These are phyloP conservation scores for Allacma fusca DNA, from an alignment of 2,888 invertebrate genomes.

Conservation along the genomic window DNA sequence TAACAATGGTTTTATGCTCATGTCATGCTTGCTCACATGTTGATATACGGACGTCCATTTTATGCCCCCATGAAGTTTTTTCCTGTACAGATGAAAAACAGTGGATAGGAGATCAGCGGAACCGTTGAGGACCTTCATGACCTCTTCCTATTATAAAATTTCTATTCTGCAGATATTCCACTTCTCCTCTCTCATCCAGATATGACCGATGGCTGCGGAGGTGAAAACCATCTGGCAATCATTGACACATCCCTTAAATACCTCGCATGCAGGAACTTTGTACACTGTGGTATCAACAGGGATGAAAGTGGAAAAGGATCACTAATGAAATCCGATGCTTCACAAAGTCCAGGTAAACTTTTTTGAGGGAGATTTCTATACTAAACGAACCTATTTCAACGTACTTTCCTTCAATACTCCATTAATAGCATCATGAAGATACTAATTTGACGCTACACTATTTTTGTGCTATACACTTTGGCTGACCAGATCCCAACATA, in stretches of 20 bases:
- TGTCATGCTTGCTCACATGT: not conserved
- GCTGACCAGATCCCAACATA: too few relatives aligned
- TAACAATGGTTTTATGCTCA: not conserved
- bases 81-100: conserved; percentile 1
- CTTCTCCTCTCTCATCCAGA: conserved; percentile 23
- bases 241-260: conserved; percentile 29
- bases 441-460: too few relatives aligned
- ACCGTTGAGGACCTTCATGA: conserved; percentile 46
- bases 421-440: too few relatives aligned
- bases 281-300: not conserved
- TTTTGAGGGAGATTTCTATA: not conserved
- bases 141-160: conserved; percentile 43
- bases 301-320: conserved; percentile 1
- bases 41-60: not conserved
- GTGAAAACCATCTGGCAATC: conserved; percentile 44
- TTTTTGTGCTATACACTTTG: too few relatives aligned
- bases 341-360: conserved; percentile 25
- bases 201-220: conserved; percentile 39
- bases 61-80: not conserved
- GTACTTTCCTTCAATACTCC: not conserved
- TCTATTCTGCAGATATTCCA: conserved; percentile 25
- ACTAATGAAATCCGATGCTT: conserved; percentile 4
- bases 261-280: not conserved
- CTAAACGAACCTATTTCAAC: not conserved
- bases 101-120: conserved; percentile 19